phyloP scores from a whole-genome alignment of 2,113 vertebrate species.

The Antechinus stuartii region DNA sequence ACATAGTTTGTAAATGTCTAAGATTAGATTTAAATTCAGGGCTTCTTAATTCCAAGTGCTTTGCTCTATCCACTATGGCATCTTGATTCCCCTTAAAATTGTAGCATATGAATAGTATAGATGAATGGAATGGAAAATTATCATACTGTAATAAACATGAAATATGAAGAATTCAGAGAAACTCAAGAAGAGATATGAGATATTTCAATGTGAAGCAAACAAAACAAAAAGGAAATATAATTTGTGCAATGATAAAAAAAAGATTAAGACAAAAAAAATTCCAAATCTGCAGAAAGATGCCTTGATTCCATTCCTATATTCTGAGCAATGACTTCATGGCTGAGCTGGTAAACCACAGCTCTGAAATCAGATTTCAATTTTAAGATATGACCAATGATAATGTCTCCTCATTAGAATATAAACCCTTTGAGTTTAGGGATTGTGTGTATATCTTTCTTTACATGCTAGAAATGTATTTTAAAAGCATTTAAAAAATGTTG shows the following conservation, averaged over 20 bases:
- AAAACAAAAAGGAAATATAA: background rate
- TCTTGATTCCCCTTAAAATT: background rate
- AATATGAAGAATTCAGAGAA: background rate
- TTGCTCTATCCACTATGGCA: background rate
- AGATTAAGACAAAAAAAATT: background rate
- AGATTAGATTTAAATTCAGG: background rate
- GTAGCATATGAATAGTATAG: background rate
- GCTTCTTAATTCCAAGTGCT: background rate
- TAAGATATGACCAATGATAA: background rate
- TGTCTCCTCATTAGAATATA: background rate
- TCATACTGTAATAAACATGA: background rate
- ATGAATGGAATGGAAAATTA: background rate
- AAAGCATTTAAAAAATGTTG: background rate
- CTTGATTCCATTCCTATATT: background rate
- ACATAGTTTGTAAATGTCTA: background rate
- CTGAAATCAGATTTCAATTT: background rate
- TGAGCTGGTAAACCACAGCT: background rate
- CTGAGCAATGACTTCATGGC: background rate
- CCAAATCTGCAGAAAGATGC: background rate
- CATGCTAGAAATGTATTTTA: background rate
- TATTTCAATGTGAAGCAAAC: background rate
- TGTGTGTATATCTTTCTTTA: background rate
- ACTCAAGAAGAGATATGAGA: background rate
- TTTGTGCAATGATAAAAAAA: background rate
- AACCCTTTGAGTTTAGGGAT: background rate